Evolutionary conservation across 2,113 vertebrate genomes (phyloP), one percentile per base, ranked within the genome.

Genomic region (Megaleporinus macrocephalus): DNA sequence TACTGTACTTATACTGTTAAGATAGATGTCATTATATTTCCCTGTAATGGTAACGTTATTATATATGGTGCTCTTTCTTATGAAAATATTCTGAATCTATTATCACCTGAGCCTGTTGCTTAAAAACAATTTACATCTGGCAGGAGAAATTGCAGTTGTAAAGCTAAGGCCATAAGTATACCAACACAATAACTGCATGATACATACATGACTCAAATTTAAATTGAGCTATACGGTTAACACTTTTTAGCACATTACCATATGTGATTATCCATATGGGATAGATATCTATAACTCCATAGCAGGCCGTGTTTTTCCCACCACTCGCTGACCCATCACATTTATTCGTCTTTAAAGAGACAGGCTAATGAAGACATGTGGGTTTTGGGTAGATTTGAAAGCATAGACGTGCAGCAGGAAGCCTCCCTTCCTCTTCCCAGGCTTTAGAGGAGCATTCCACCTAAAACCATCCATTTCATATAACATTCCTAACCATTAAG

Each of bases 331-430:
- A 65, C 29, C 70, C 44, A 24, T 66, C 47, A 0, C 30, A 66
- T 13, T 57, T 24, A 66, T 73, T 16, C 33, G 14, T 81, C 62
- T 26, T 74, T 71, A 55, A 36, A 81, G 44, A 66, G 29, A 36
- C 53, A 49, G 78, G 26, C 0, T 24, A 73, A 80, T 73, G 33
- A 80, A 63, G 57, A 73, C 30, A 36, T 14, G 30, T 76, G 69
- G 61, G 24, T 33, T 72, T 62, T 73, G 70, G 55, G 62, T n/a
- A 13, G 20, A 22, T 73, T 7, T 73, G 51, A 80, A 30, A 81
- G 5, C n/a, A 41, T 24, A 14, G 16, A 33, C 1, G 29, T 9
- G 11, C 33, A 69, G 12, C 0, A 70, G 5, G 44, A 81, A 1
- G 4, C n/a, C 61, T 57, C 72, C 72, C n/a, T 47, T 75, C 13